Evolutionary conservation across 2,113 vertebrate species (phyloP), one percentile per base, ranked within the genome.

Genomic region (Kryptolebias marmoratus): DNA sequence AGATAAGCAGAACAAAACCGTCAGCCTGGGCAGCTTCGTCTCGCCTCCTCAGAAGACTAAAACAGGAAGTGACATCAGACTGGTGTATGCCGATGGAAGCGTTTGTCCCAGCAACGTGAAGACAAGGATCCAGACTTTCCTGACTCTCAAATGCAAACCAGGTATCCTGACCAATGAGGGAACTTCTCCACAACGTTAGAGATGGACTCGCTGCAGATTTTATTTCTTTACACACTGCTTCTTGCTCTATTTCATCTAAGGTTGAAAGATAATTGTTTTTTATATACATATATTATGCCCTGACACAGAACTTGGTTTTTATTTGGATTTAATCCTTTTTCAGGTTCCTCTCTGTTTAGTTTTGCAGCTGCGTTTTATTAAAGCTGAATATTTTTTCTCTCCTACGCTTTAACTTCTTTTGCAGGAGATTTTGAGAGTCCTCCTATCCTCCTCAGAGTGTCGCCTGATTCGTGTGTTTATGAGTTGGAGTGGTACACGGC

Each of bases 401-500:
- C 5, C 39, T 10, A 42, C 39, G 9, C 39, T 57, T 7, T 12
- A 4, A 1, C 1, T 42, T 5, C 1, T 42, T 27, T 28, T 42
- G n/a, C 81, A 98, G 97, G 98, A 58, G 95, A 98, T 59, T 85
- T 96, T 0, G 95, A 97, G 82, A 98, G 96, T 2, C 91, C 96
- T 32, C 98, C 98, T 0, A 72, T 97, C 74, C 73, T 98, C 53
- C 94, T 89, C 14, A 87, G 89, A 0, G 76, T 94, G 0, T 90
- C 88, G 0, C 61, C 77, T 0, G 81, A 86, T 0, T 78, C 64
- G 0, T 99, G 98, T 66, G 80, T 91, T 0, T 97, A 96, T 2
- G 94, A 95, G 65, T 88, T 99, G 75, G 96, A 96, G 77, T 99
- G 98, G 98, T 91, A 95, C 84, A 97, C 96, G 0, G 95, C 96